phyloP scores from a whole-genome alignment of 2,888 invertebrate species.

The Apodemia zela region DNA sequence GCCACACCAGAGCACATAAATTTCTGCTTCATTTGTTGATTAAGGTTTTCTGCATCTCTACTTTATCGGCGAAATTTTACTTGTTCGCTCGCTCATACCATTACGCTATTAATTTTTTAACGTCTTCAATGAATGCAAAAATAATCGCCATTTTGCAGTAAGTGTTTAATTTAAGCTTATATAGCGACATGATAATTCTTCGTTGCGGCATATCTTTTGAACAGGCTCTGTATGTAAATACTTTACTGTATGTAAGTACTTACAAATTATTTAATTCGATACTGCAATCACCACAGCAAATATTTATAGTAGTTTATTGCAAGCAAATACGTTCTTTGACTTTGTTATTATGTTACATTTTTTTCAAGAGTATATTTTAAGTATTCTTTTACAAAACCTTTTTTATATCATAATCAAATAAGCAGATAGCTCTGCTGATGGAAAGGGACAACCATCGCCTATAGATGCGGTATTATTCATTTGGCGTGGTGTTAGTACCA shows the following conservation, averaged over 20 bases:
- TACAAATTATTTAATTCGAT: slow-evolving; percentile 14
- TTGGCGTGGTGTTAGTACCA: no score
- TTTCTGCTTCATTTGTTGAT: slow-evolving; percentile 52
- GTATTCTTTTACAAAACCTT: no score
- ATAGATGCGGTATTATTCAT: no score
- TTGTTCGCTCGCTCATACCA: background rate
- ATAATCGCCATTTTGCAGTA: slow-evolving; percentile 12
- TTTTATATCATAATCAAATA: no score
- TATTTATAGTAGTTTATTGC: background rate
- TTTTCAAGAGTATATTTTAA: no score
- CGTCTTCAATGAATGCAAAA: slow-evolving; percentile 14
- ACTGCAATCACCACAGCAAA: background rate
- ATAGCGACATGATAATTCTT: slow-evolving; percentile 12
- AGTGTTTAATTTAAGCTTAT: slow-evolving; percentile 11
- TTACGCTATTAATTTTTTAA: slow-evolving; percentile 23
- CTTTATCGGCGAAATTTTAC: slow-evolving; percentile 27
- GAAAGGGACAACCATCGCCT: no score
- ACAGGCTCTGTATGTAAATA: background rate
- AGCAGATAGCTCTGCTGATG: no score
- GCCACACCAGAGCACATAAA: slow-evolving; percentile 55
- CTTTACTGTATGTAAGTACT: background rate
- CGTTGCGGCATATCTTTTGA: slow-evolving; percentile 8
- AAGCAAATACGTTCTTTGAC: no score
- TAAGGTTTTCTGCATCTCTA: slow-evolving; percentile 36
- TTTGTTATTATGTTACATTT: no score